These are phyloP conservation scores for Ischnura elegans DNA, from an alignment of 2,888 invertebrate species.

Conservation along the genomic window DNA sequence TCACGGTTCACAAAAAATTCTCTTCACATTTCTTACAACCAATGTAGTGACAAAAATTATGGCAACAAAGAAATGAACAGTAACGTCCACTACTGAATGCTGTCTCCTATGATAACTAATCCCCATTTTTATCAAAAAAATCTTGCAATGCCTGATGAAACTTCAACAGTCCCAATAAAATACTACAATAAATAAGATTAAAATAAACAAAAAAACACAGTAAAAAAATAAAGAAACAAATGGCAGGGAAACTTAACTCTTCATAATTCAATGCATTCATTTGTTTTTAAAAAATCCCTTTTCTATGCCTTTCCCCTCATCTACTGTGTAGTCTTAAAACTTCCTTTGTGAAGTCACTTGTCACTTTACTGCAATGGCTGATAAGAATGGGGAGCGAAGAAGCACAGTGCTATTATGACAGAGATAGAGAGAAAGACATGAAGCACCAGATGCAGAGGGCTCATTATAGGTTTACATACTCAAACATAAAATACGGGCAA, in stretches of 20 bases:
- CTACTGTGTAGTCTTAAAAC: conserved; percentile 43
- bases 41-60: conserved; percentile 39
- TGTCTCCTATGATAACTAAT: conserved; percentile 48
- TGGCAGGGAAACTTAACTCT: conserved; percentile 47
- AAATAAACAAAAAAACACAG: conserved; percentile 60
- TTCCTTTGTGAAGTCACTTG: conserved; percentile 10
- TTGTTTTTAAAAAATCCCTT: conserved; percentile 48
- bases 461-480: conserved; percentile 54
- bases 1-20: conserved; percentile 46
- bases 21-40: conserved; percentile 22
- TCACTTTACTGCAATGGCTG: conserved; percentile 30
- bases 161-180: conserved; percentile 66
- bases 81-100: conserved; percentile 33
- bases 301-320: conserved; percentile 38
- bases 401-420: conserved; percentile 58
- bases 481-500: conserved; percentile 54
- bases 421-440: conserved; percentile 43
- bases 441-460: conserved; percentile 55
- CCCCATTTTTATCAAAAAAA: conserved; percentile 26
- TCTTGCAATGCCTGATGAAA: conserved; percentile 40
- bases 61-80: conserved; percentile 56
- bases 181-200: conserved; percentile 66
- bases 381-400: conserved; percentile 52
- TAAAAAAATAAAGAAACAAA: conserved; percentile 67
- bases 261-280: conserved; percentile 37